These are phyloP conservation scores for Catocala nupta DNA, from an alignment of 2,888 invertebrate species.

Conservation along the genomic window DNA sequence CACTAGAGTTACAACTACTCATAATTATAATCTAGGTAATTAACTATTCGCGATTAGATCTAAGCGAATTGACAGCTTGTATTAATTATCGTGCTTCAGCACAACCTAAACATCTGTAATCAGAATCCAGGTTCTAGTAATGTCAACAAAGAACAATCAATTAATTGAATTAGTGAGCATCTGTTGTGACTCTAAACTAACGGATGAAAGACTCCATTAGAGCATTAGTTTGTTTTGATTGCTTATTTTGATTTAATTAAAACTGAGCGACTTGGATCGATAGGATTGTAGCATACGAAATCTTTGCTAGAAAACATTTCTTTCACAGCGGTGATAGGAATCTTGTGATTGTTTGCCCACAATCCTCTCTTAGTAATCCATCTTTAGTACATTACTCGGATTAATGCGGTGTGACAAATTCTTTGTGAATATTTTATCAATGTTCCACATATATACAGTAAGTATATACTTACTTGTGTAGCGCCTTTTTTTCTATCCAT, in stretches of 20 bases:
- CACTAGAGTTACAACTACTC: no score
- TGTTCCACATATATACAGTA: neutral
- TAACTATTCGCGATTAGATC: neutral
- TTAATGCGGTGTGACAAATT: neutral
- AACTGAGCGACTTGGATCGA: conserved; percentile 22
- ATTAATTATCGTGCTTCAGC: neutral
- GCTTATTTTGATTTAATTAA: conserved; percentile 34
- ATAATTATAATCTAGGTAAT: neutral
- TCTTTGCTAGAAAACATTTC: neutral
- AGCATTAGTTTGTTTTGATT: conserved; percentile 19
- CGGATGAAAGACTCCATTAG: conserved; percentile 16
- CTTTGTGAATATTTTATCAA: neutral
- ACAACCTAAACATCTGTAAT: conserved; percentile 4
- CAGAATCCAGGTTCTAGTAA: conserved; percentile 7
- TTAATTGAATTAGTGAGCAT: conserved; percentile 10
- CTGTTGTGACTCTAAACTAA: conserved; percentile 16
- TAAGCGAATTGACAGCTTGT: neutral
- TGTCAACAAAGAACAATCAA: neutral
- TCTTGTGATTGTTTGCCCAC: conserved; percentile 7
- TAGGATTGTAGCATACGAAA: neutral
- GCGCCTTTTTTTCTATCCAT: neutral
- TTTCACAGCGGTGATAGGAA: neutral
- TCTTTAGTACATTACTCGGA: neutral
- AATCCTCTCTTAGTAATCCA: neutral
- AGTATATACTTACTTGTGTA: neutral